Percentiles rank a stretch among this genome's conserved stretches.
phyloP scores from a whole-genome alignment of 2,888 invertebrate genomes.

The Bruchidius siliquastri region DNA sequence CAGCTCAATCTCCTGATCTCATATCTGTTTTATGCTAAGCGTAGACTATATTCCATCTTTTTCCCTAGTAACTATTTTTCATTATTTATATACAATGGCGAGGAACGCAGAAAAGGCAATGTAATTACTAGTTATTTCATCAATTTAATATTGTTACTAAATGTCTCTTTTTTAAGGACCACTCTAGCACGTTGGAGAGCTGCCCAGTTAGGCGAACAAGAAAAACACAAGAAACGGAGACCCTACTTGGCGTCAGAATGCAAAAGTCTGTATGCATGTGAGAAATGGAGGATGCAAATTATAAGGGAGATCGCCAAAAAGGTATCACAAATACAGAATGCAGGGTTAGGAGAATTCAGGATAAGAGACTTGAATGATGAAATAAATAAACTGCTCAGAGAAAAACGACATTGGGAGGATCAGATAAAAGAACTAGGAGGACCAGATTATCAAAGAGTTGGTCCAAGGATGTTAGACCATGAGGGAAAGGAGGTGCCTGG shows the following conservation, averaged over 20 bases:
- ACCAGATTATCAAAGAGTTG: conserved; percentile 85
- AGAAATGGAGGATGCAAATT: conserved; percentile 95
- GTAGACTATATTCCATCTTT: no score
- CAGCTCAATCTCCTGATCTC: no score
- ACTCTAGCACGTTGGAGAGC: conserved; percentile 97
- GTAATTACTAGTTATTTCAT: conserved; percentile 8
- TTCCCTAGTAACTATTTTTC: no score
- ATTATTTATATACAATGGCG: conserved; percentile 10
- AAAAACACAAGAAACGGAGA: conserved; percentile 76
- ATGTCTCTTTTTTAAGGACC: conserved; percentile 62
- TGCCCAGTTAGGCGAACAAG: conserved; percentile 88
- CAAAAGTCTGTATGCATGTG: conserved; percentile 83
- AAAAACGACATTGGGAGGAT: conserved; percentile 97
- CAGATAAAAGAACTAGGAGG: conserved; percentile 94
- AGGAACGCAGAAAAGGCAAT: conserved; percentile 20
- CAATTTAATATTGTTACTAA: not conserved
- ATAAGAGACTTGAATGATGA: conserved; percentile 98
- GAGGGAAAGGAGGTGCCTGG: conserved; percentile 95
- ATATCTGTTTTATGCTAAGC: no score
- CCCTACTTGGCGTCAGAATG: conserved; percentile 96
- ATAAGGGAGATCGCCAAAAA: conserved; percentile 96
- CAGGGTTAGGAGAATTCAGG: conserved; percentile 97
- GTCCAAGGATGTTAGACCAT: conserved; percentile 89
- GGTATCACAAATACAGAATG: conserved; percentile 98
- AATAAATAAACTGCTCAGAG: conserved; percentile 93